Evolutionary conservation across 2,797 vertebrate species (phyloP).

Genomic region (Silurus lanzhouensis): DNA sequence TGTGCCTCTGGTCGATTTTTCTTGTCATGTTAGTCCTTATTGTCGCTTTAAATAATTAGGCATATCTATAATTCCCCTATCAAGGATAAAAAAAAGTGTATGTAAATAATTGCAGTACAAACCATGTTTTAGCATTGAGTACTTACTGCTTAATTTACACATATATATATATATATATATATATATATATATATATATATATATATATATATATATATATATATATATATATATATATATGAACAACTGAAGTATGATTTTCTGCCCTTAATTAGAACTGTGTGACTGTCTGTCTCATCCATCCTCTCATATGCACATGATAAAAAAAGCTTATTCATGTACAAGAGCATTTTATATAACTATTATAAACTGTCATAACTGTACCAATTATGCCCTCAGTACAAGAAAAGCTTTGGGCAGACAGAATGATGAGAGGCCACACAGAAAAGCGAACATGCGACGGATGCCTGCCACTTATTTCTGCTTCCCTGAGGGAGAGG

Average conservation of each 20-base stretch:
- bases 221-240: background rate
- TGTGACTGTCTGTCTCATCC: background rate
- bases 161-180: background rate
- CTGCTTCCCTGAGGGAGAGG: conserved; percentile 48
- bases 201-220: too few species aligned
- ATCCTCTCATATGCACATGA: background rate
- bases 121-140: background rate
- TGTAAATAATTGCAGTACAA: background rate
- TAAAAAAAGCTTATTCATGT: background rate
- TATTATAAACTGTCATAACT: conserved; percentile 44
- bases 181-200: too few species aligned
- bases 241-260: background rate
- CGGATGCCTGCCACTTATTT: conserved; percentile 41
- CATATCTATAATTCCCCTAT: too few species aligned
- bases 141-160: background rate
- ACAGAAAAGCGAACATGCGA: conserved; percentile 33
- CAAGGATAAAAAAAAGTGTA: too few species aligned
- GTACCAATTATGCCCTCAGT: conserved; percentile 42
- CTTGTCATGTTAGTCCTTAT: too few species aligned
- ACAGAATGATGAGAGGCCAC: background rate
- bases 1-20: too few species aligned
- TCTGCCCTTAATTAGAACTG: background rate
- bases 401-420: conserved; percentile 43
- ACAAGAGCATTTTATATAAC: conserved; percentile 51
- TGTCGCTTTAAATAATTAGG: background rate